Conservation (phyloP, 2,888 invertebrate genomes). For the Temnothorax unifasciatus region DNA sequence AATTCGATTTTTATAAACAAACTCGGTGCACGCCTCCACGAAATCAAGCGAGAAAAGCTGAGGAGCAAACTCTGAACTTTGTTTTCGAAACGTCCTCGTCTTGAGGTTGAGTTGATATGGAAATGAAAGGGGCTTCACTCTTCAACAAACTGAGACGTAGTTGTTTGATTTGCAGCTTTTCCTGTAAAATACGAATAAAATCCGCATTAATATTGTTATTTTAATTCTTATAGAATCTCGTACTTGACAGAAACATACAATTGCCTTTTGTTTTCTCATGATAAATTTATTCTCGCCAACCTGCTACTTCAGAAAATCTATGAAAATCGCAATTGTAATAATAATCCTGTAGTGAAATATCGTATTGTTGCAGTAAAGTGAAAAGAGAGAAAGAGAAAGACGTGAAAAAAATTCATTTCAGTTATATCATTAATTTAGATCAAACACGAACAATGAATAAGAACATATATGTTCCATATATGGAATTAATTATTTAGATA, state of each 20-base stretch:
- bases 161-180: constrained; percentile 32
- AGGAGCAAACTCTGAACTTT: constrained; percentile 34
- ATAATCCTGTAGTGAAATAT: constrained; percentile 13
- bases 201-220: constrained; percentile 24
- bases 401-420: neutral
- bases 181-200: neutral
- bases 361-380: neutral
- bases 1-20: constrained; percentile 48
- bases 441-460: neutral
- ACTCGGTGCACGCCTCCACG: constrained; percentile 11
- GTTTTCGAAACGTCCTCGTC: constrained; percentile 14
- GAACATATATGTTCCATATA: neutral
- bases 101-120: constrained; percentile 43
- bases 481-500: neutral
- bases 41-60: constrained; percentile 34
- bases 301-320: neutral
- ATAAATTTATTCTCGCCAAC: constrained; percentile 19
- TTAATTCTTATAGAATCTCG: neutral
- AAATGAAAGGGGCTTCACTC: constrained; percentile 29
- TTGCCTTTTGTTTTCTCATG: neutral
- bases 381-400: neutral
- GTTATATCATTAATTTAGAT: neutral
- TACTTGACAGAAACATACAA: neutral
- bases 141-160: constrained; percentile 8
- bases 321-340: constrained; percentile 11